Conservation (phyloP, 2,797 vertebrate species). For the Otolemur crassicaudatus region DNA sequence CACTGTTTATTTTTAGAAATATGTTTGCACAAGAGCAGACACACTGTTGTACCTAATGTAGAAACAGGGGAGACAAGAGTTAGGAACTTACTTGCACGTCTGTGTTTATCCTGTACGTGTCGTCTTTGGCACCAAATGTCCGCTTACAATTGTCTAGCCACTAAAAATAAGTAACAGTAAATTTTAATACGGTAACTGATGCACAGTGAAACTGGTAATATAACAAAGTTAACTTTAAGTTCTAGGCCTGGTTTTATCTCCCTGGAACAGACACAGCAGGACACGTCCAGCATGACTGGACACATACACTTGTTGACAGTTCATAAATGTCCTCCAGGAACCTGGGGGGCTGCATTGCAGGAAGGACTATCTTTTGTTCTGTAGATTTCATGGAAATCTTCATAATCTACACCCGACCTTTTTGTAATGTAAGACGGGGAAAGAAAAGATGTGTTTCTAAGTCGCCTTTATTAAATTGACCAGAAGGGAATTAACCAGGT, state of each 20-base stretch:
- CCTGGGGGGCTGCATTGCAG: conserved; percentile 43
- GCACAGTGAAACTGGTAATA: background rate
- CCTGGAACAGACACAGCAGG: background rate
- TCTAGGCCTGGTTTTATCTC: background rate
- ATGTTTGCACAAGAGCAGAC: background rate
- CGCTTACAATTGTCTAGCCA: conserved; percentile 98
- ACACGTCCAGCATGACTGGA: background rate
- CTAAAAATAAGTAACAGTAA: conserved; percentile 85
- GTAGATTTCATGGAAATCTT: conserved; percentile 80
- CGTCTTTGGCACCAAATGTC: conserved; percentile 95
- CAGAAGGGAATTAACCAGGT: conserved; percentile 88
- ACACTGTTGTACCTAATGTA: conserved; percentile 12
- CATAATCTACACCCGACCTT: conserved; percentile 86
- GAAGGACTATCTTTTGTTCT: conserved; percentile 45
- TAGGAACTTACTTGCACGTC: conserved; percentile 93
- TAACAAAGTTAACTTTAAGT: background rate
- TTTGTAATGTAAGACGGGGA: conserved; percentile 78
- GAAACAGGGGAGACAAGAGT: conserved; percentile 38
- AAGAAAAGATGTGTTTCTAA: conserved; percentile 84
- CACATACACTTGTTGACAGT: background rate
- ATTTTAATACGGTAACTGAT: background rate
- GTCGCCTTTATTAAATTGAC: no score
- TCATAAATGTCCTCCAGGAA: background rate
- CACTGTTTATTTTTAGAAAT: conserved; percentile 72
- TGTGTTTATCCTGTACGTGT: conserved; percentile 90